phyloP scores from a whole-genome alignment of 2,797 vertebrate species.

The Chanos chanos region DNA sequence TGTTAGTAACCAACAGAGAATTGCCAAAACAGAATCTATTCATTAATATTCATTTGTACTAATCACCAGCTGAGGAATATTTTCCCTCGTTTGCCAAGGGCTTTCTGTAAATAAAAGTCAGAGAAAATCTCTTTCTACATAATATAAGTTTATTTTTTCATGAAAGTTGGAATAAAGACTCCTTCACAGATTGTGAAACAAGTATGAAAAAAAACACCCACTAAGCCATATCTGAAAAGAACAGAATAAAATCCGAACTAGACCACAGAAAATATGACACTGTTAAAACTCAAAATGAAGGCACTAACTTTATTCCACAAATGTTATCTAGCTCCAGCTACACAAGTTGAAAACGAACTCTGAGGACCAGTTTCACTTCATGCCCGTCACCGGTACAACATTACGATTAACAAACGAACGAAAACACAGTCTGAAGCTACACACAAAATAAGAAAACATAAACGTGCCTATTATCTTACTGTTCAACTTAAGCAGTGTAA shows the following conservation, averaged over 20 bases:
- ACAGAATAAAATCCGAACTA: neutral
- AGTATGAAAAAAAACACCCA: no score
- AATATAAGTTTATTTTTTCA: constrained; percentile 38
- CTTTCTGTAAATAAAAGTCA: constrained; percentile 19
- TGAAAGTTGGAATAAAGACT: constrained; percentile 18
- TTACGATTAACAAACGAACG: no score
- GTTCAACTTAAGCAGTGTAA: neutral
- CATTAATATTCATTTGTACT: neutral
- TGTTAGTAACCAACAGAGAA: constrained; percentile 4
- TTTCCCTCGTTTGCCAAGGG: no score
- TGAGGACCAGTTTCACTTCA: constrained; percentile 29
- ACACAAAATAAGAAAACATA: no score
- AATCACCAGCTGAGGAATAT: no score
- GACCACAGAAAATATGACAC: constrained; percentile 15
- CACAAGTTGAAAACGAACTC: constrained; percentile 13
- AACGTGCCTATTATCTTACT: constrained; percentile 16
- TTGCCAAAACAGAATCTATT: neutral
- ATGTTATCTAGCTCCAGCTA: neutral
- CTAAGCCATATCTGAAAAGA: constrained; percentile 10
- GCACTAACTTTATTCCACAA: neutral
- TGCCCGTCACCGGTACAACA: constrained; percentile 42
- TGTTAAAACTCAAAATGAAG: constrained; percentile 8
- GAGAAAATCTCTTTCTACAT: constrained; percentile 14
- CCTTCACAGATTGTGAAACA: constrained; percentile 22
- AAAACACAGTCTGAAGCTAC: no score